Base-by-base conservation (phyloP, 2,888 invertebrate genomes). In the Rhyacophila evoluta region DNA sequence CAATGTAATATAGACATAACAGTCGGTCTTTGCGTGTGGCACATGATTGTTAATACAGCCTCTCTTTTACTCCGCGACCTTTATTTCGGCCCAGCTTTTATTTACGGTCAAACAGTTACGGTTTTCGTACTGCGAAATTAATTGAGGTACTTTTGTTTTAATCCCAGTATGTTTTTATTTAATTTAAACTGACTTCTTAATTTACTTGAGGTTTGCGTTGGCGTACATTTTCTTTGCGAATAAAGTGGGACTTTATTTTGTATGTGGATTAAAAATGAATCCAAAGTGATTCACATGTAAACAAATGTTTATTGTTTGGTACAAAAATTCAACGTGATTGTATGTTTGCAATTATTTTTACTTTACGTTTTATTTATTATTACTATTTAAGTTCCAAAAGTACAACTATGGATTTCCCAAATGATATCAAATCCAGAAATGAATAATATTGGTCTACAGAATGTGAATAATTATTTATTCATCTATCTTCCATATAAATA, bases 41-140 rank as follows among this genome's bases (percentile, higher is more conserved):
- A 38, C 33, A 38, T 38, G 72, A 72, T 72, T 72, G 72, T 72
- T 72, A 37, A 37, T 72, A 72, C 72, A 33, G 55, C 25, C 19
- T 19, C 55, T 55, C 55, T 55, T 55, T 55, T 55, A 55, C 55
- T 55, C 19, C 55, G 55, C 55, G 55, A 55, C 55, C 55, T 55
- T 55, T 55, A 55, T 55, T 55, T 55, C 19, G 55, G 55, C 55
- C 55, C 55, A 8, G 55, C 55, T 55, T 55, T 55, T 55, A 55
- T 55, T 55, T 55, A 69, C 69, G 69, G 69, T 69, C 33, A 69
- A 69, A 69, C 29, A 69, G 28, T 69, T 69, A 28, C 69, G 69
- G 69, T 69, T 69, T 69, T 69, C n/a, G 29, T 69, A 29, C 33
- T 28, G 33, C 12, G 69, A 33, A 69, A 29, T 69, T 69, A 69